Evolutionary conservation across 1,140 invertebrate genomes (phyloP).

Genomic region (Stenopsyche tienmushanensis): DNA sequence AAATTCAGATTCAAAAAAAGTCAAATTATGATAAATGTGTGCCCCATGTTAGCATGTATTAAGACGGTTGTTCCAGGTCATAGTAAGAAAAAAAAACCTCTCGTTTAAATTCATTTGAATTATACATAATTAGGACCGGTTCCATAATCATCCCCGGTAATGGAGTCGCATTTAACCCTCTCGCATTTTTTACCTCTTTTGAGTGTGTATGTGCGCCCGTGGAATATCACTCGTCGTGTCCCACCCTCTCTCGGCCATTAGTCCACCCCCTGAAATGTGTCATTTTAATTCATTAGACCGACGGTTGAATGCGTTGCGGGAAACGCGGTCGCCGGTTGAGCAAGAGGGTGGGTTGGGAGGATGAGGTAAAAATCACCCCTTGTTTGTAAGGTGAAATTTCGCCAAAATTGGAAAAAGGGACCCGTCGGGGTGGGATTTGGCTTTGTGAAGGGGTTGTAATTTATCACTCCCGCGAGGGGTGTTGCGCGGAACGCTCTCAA

Average conservation of each 20-base stretch:
- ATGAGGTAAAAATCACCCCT: conserved; percentile 23
- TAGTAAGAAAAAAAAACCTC: no score
- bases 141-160: conserved; percentile 19
- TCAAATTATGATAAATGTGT: no score
- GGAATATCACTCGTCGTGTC: not conserved
- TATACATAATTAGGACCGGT: conserved; percentile 16
- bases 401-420: conserved; percentile 24
- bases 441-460: conserved; percentile 30
- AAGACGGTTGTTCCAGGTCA: no score
- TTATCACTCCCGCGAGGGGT: conserved; percentile 19
- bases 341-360: not conserved
- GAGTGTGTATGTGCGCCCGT: not conserved
- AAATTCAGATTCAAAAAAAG: no score
- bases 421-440: not conserved
- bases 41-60: no score
- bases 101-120: conserved; percentile 26
- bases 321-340: conserved; percentile 17
- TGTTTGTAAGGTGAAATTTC: conserved; percentile 24
- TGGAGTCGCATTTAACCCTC: conserved; percentile 23
- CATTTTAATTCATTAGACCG: conserved; percentile 39
- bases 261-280: conserved; percentile 27
- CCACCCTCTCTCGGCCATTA: conserved; percentile 3
- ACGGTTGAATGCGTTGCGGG: conserved; percentile 26
- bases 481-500: conserved; percentile 10
- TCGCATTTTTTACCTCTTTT: conserved; percentile 9